Base-by-base conservation (phyloP, 2,797 vertebrate genomes). In the Dendrocincla fuliginosa region DNA sequence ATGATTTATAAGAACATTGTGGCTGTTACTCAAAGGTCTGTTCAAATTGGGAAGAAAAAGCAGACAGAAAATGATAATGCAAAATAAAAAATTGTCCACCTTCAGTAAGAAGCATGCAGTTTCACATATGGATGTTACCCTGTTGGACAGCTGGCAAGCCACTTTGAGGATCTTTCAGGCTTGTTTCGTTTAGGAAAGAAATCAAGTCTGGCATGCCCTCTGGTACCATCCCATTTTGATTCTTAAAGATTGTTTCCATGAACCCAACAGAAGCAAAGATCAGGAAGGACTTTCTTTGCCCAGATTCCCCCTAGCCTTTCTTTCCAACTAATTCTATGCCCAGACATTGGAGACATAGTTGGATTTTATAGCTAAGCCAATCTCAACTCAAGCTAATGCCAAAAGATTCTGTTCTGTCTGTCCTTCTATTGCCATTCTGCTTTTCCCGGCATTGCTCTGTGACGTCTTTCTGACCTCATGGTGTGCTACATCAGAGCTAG, bases 291-390 rank as follows among this genome's bases (percentile, higher is more conserved):
- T 55, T 89, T 84, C 4, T 32, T 75, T 46, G 17, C 25, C 27
- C 61, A 84, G 30, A 71, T 41, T 25, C 2, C 2, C 18, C 20
- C 10, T 6, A 73, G 19, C 8, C 50, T 63, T 14, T 68, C 74
- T 71, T 74, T 81, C 24, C 19, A 71, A 57, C 56, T 59, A 81
- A 49, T 82, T 76, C 22, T 65, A 10, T 44, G 35, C 17, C n/a
- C 39, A 64, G 30, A 83, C 12, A 63, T 2, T 32, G 9, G 9
- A 24, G 24, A 6, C 13, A 12, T 5, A 50, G 47, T 0, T 94
- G 73, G 28, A 83, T 74, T 88, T 88, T 70, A 74, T 24, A 93
- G 33, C 46, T 60, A 86, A 84, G n/a, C 4, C 56, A 71, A 71
- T 71, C 49, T 25, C 73, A 90, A 56, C 16, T 80, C 68, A 64